Conservation (phyloP, 2,113 vertebrate genomes). For the Tympanuchus pallidicinctus region DNA sequence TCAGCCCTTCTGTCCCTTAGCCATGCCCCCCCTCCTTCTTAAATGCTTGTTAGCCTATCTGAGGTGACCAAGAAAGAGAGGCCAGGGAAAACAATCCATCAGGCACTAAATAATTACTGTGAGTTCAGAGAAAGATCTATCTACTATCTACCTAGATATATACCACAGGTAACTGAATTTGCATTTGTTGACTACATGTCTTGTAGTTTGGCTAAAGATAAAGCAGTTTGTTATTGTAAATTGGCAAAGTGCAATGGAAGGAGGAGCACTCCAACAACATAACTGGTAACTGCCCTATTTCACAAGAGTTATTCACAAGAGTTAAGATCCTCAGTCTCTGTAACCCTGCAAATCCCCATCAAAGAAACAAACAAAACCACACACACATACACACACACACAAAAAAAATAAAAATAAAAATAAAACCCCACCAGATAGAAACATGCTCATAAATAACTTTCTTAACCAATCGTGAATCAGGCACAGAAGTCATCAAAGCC, state of each 20-base stretch:
- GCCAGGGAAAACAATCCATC: background rate
- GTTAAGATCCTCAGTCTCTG: background rate
- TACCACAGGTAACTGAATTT: background rate
- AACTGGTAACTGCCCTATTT: background rate
- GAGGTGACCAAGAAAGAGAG: background rate
- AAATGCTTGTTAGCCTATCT: background rate
- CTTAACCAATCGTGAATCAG: background rate
- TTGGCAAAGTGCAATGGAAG: background rate
- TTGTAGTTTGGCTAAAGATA: background rate
- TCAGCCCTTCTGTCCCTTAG: background rate
- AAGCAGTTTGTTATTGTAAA: background rate
- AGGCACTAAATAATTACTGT: background rate
- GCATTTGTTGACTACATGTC: background rate
- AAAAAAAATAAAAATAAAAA: too few relatives aligned
- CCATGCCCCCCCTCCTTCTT: background rate
- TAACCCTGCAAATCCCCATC: background rate
- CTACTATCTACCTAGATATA: background rate
- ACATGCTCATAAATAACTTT: background rate
- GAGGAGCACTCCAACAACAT: background rate
- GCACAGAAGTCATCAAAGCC: background rate
- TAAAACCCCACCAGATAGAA: background rate
- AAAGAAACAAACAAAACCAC: background rate
- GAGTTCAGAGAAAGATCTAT: background rate
- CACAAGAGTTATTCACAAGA: fast-evolving
- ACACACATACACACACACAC: too few relatives aligned